Conservation (phyloP, 2,113 vertebrate genomes). For the Cyrtonyx montezumae region DNA sequence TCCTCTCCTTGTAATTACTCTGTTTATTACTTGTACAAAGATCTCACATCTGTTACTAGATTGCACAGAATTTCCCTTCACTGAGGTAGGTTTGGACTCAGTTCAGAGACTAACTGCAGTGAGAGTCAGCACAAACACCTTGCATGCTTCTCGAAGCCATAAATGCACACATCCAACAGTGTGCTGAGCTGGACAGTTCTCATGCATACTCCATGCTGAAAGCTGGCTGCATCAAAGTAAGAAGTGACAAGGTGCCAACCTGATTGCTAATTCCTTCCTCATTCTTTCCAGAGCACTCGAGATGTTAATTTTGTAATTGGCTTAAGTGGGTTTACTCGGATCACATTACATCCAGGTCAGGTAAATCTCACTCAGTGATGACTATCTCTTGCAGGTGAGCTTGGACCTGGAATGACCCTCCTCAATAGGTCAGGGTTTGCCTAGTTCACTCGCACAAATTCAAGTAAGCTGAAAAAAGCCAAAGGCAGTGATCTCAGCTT, state of each 20-base stretch:
- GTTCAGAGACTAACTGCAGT: background rate
- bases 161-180: background rate
- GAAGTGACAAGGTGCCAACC: background rate
- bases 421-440: background rate
- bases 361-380: background rate
- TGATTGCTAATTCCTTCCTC: background rate
- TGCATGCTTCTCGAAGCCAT: background rate
- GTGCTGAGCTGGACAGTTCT: background rate
- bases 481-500: background rate
- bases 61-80: conserved; percentile 17
- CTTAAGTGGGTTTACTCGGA: background rate
- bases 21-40: conserved; percentile 15
- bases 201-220: accelerated
- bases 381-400: background rate
- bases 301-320: background rate
- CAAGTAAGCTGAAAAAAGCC: background rate
- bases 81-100: background rate
- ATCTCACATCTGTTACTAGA: conserved; percentile 41
- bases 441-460: background rate
- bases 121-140: background rate
- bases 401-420: background rate
- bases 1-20: conserved; percentile 15
- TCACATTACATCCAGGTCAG: background rate
- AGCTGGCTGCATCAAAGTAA: background rate
- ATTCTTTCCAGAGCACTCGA: background rate